A percentile compares a stretch with the other conserved stretches of the same genome.
Evolutionary conservation across 1,140 invertebrate species (phyloP).

Genomic region (Ladona fulva): DNA sequence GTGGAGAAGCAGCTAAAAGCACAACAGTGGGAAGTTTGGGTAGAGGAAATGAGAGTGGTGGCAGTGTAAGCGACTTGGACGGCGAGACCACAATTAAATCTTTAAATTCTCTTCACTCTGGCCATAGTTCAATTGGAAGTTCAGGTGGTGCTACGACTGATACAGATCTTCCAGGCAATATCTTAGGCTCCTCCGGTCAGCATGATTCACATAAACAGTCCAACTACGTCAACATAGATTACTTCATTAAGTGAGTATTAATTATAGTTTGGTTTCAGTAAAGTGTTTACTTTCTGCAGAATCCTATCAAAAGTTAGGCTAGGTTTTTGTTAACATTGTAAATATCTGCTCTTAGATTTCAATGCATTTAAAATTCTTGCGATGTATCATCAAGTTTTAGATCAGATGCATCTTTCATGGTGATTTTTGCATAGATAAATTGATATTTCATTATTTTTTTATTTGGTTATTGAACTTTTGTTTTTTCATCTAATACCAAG

Average conservation of each 20-base stretch:
- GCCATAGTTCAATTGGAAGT: slow-evolving; percentile 38
- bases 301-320: too few species aligned
- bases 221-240: slow-evolving; percentile 86
- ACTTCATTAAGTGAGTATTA: slow-evolving; percentile 66
- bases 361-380: too few species aligned
- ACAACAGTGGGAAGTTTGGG: neutral
- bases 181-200: slow-evolving; percentile 16
- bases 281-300: too few species aligned
- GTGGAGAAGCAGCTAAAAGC: neutral
- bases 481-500: too few species aligned
- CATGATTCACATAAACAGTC: slow-evolving; percentile 43
- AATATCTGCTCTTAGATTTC: too few species aligned
- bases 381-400: too few species aligned
- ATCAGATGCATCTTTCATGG: too few species aligned
- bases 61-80: slow-evolving; percentile 25
- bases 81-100: slow-evolving; percentile 29
- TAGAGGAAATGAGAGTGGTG: slow-evolving; percentile 21
- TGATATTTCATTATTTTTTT: too few species aligned
- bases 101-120: slow-evolving; percentile 27
- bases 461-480: too few species aligned
- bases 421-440: too few species aligned
- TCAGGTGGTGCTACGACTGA: slow-evolving; percentile 36
- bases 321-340: too few species aligned
- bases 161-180: slow-evolving; percentile 57
- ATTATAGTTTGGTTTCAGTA: too few species aligned